phyloP scores from a whole-genome alignment of 2,113 vertebrate genomes.

The Alosa alosa region DNA sequence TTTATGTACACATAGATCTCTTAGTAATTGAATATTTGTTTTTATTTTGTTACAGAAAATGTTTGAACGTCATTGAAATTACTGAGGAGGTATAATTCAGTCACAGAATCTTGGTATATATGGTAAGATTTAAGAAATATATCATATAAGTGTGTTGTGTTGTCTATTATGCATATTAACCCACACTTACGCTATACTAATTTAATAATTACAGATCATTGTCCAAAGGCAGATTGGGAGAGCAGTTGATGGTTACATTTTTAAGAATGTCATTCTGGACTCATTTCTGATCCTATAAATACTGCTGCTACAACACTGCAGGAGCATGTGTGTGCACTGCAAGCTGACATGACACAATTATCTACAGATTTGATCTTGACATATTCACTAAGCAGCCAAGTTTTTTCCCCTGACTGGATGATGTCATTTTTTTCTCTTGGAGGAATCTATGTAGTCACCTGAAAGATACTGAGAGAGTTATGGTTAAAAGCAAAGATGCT shows the following conservation, averaged over 20 bases:
- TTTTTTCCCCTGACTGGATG: neutral
- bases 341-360: neutral
- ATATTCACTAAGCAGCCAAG: neutral
- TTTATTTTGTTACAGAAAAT: conserved; percentile 56
- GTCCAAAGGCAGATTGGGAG: neutral
- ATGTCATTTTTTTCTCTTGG: neutral
- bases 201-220: neutral
- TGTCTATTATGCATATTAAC: neutral
- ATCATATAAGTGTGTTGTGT: neutral
- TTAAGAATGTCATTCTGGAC: neutral
- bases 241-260: neutral
- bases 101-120: conserved; percentile 34
- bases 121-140: conserved; percentile 55
- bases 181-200: neutral
- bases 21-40: neutral
- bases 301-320: neutral
- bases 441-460: neutral
- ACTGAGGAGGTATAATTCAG: conserved; percentile 62
- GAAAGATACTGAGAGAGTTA: neutral
- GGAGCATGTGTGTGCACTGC: neutral
- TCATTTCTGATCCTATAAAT: neutral
- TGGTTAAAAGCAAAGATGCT: conserved; percentile 27
- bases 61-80: conserved; percentile 60
- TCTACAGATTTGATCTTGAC: neutral
- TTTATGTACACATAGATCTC: neutral